Evolutionary conservation across 1,140 invertebrate species (phyloP), one percentile per base, ranked within the genome.

Genomic region (Pseudomyrmex flavicornis): DNA sequence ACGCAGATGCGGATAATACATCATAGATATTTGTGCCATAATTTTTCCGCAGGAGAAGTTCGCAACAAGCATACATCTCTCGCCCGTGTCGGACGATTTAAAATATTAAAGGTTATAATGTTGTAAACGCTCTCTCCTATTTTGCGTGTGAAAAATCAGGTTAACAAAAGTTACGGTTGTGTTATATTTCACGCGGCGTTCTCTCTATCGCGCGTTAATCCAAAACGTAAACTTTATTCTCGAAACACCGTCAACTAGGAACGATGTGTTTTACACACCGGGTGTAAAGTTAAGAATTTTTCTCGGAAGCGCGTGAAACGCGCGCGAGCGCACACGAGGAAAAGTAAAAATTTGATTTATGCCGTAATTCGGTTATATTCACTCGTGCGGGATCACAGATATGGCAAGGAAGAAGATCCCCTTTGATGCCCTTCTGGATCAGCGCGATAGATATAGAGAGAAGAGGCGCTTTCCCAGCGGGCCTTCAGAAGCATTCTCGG

Each of bases 51-150:
- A 35, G 7, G 35, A 56, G 22, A 44, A 80, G 76, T 72, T 80
- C 35, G 76, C 68, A 80, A 79, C 76, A 79, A 80, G 72, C 66
- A 59, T 80, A 70, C 54, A 72, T 80, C 76, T 72, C 66, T 48
- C 52, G 8, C 17, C n/a, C 17, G 22, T 35, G 76, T 80, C 66
- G 15, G 20, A 3, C 54, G 35, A 80, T 80, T 70, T 80, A 72
- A 80, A 80, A 80, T 80, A 80, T 80, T 80, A 80, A 80, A 70
- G 76, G 66, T 80, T 80, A 72, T 70, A 80, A 80, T 80, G 46
- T 80, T 61, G 44, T 80, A 72, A 80, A 72, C 68, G 65, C 35
- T 35, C 50, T 58, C 20, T n/a, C 44, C 26, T 72, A 50, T 72
- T 50, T 59, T 48, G 66, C 17, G 54, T 59, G 54, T 80, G 20